phyloP scores from a whole-genome alignment of 2,113 vertebrate genomes.

The Triplophysa siluroides region DNA sequence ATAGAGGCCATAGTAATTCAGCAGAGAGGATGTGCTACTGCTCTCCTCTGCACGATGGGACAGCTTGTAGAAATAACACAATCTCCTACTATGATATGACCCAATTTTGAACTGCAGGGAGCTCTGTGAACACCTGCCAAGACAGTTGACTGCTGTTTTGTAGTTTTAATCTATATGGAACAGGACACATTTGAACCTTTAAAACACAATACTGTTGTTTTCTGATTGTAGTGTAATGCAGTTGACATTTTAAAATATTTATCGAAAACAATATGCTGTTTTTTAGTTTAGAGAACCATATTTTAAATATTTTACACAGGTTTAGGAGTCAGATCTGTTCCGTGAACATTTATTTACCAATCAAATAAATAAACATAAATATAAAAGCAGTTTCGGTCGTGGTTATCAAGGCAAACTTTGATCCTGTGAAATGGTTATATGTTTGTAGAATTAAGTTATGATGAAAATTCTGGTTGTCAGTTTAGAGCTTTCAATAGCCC shows the following conservation, averaged over 20 bases:
- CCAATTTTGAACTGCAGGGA: conserved; percentile 30
- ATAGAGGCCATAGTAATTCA: background rate
- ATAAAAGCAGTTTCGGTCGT: too few relatives aligned
- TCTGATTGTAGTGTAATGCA: background rate
- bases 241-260: conserved; percentile 1
- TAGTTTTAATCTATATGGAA: conserved; percentile 16
- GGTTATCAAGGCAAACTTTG: too few relatives aligned
- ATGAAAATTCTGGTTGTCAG: background rate
- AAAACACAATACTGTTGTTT: background rate
- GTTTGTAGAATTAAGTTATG: too few relatives aligned
- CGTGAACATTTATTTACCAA: too few relatives aligned
- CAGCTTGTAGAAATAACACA: background rate
- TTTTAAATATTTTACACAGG: too few relatives aligned
- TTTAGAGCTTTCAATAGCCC: background rate
- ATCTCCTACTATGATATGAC: conserved; percentile 45
- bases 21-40: background rate
- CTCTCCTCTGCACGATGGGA: background rate
- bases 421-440: too few relatives aligned
- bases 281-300: too few relatives aligned
- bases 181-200: conserved; percentile 21
- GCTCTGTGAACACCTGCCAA: conserved; percentile 23
- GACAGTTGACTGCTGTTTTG: conserved; percentile 19
- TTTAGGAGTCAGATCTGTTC: too few relatives aligned
- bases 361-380: too few relatives aligned
- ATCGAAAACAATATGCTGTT: background rate